A percentile compares a stretch with the other conserved stretches of the same genome.
Evolutionary conservation across 92 coral and sea anemone genomes (phyloP).

Genomic region (Hydrozoanthus gracilis): DNA sequence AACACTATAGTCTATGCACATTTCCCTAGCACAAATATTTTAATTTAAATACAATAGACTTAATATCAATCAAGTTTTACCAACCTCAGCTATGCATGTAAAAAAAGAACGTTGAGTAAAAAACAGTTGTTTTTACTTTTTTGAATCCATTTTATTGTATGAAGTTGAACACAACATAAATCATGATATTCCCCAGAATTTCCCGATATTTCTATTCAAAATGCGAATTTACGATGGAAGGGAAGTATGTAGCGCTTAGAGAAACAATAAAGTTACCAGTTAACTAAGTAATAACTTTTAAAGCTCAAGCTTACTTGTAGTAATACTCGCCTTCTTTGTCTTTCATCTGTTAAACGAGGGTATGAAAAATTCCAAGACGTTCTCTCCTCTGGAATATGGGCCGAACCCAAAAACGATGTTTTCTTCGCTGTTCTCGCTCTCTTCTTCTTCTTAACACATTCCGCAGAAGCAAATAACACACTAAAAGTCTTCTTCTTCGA

Average conservation of each 20-base stretch:
- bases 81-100: constrained; percentile 1
- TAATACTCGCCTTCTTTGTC: not conserved
- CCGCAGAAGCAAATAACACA: too few relatives aligned
- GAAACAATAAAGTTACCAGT: not conserved
- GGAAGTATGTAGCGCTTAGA: too few relatives aligned
- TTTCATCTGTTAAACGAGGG: too few relatives aligned
- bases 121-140: not conserved
- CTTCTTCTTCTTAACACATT: too few relatives aligned
- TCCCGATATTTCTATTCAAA: not conserved
- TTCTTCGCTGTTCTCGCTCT: too few relatives aligned
- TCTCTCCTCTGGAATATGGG: constrained; percentile 13
- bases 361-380: too few relatives aligned
- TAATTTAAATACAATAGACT: not conserved
- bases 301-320: too few relatives aligned
- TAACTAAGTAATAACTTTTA: not conserved
- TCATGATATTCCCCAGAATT: not conserved
- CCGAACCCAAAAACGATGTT: constrained; percentile 20
- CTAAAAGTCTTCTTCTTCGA: too few relatives aligned
- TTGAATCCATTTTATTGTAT: not conserved
- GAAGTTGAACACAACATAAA: not conserved
- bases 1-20: not conserved
- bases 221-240: not conserved
- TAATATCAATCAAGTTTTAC: not conserved
- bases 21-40: constrained; percentile 3
- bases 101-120: not conserved